These are phyloP conservation scores for Sebastes hopkinsi DNA, from an alignment of 2,797 vertebrate species.

Conservation along the genomic window DNA sequence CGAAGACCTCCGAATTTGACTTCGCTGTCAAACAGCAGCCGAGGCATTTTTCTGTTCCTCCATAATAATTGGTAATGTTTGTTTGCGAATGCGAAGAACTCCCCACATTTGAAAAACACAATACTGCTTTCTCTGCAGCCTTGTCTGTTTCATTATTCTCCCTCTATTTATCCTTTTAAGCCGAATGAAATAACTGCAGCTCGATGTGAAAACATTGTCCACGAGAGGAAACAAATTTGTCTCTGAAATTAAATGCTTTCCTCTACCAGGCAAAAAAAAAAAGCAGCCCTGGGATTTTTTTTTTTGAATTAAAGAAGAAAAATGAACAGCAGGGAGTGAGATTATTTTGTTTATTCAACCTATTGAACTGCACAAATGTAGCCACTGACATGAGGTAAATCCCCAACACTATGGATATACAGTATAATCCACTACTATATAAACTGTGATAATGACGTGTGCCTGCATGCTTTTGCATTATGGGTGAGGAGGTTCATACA, in stretches of 20 bases:
- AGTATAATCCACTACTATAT: constrained; percentile 10
- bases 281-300: constrained; percentile 20
- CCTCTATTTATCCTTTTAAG: constrained; percentile 61
- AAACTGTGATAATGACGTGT: constrained; percentile 31
- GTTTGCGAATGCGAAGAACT: constrained; percentile 43
- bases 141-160: constrained; percentile 65
- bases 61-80: constrained; percentile 11
- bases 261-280: constrained; percentile 44
- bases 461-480: neutral
- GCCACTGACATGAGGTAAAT: constrained; percentile 33
- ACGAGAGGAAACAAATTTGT: constrained; percentile 55
- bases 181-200: constrained; percentile 63
- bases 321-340: constrained; percentile 25
- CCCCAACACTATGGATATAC: neutral
- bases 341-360: constrained; percentile 48
- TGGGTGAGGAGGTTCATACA: neutral
- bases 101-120: constrained; percentile 47
- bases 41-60: constrained; percentile 25
- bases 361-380: constrained; percentile 23
- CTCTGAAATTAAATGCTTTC: constrained; percentile 63
- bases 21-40: constrained; percentile 7
- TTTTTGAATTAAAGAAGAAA: constrained; percentile 31
- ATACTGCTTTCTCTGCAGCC: constrained; percentile 36
- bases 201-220: constrained; percentile 69
- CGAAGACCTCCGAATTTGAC: neutral